These are phyloP conservation scores for Erebia ligea DNA, from an alignment of 2,888 invertebrate genomes.

Conservation along the genomic window DNA sequence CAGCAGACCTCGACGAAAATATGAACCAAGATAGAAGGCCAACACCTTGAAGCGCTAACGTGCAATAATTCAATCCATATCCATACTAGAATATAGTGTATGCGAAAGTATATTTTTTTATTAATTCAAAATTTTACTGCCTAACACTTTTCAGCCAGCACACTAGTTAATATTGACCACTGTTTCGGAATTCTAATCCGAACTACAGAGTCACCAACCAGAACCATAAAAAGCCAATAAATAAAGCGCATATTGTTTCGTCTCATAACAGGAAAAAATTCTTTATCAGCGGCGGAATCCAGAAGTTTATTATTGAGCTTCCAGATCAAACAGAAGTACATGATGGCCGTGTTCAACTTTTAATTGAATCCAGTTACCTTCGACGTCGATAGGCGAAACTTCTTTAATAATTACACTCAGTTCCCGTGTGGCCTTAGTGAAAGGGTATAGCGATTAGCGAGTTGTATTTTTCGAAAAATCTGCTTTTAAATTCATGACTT, in stretches of 20 bases:
- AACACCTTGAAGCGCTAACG: too few relatives aligned
- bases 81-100: too few relatives aligned
- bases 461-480: not conserved
- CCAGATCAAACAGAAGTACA: slow-evolving; percentile 55
- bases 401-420: slow-evolving; percentile 71
- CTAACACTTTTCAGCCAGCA: too few relatives aligned
- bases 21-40: too few relatives aligned
- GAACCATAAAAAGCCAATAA: not conserved
- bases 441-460: not conserved
- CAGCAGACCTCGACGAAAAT: too few relatives aligned
- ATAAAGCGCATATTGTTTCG: not conserved
- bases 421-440: slow-evolving; percentile 28
- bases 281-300: slow-evolving; percentile 33
- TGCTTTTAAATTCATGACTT: too few relatives aligned
- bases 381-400: slow-evolving; percentile 61
- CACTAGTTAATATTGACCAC: too few relatives aligned
- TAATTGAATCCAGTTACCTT: slow-evolving; percentile 72
- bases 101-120: too few relatives aligned
- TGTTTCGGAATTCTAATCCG: too few relatives aligned
- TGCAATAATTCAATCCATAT: too few relatives aligned
- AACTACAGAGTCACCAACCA: too few relatives aligned
- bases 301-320: slow-evolving; percentile 50
- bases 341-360: slow-evolving; percentile 58
- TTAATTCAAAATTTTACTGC: too few relatives aligned
- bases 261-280: slow-evolving; percentile 23